Evolutionary conservation across 2,113 vertebrate species (phyloP).

Genomic region (Anoplopoma fimbria): DNA sequence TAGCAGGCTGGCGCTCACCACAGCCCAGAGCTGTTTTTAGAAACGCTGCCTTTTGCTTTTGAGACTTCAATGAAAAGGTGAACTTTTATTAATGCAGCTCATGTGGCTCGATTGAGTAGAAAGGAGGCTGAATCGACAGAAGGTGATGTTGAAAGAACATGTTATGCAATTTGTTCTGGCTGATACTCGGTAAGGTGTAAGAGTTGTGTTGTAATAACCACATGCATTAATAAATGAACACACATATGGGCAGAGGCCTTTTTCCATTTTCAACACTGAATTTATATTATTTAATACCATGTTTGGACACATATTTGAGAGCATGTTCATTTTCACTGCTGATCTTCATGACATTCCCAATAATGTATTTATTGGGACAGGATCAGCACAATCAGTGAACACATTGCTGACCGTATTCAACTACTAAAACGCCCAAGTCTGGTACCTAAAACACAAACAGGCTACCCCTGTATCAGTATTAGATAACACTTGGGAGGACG

Average conservation of each 20-base stretch:
- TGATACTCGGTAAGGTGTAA: not conserved
- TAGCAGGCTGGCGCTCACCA: conserved; percentile 21
- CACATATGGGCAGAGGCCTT: not conserved
- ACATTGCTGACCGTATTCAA: not conserved
- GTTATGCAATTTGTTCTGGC: conserved; percentile 12
- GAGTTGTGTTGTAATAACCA: conserved; percentile 21
- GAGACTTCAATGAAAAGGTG: conserved; percentile 54
- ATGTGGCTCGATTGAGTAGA: not conserved
- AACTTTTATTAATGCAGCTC: conserved; percentile 49
- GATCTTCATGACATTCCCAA: not conserved
- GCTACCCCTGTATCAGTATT: not conserved
- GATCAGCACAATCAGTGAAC: not conserved
- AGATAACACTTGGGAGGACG: conserved; percentile 8
- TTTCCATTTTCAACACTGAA: conserved; percentile 8
- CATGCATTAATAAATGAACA: conserved; percentile 27
- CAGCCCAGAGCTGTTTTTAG: conserved; percentile 53
- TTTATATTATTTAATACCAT: not conserved
- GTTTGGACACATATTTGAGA: conserved; percentile 23
- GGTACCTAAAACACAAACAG: not conserved
- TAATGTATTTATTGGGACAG: conserved; percentile 22
- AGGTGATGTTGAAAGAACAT: not conserved
- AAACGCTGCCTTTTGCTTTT: conserved; percentile 45
- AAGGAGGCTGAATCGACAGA: not conserved
- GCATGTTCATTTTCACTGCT: not conserved
- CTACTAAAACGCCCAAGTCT: not conserved